Evolutionary conservation across 2,888 invertebrate genomes (phyloP), one percentile per base, ranked within the genome.

Genomic region (Lithophane socia): DNA sequence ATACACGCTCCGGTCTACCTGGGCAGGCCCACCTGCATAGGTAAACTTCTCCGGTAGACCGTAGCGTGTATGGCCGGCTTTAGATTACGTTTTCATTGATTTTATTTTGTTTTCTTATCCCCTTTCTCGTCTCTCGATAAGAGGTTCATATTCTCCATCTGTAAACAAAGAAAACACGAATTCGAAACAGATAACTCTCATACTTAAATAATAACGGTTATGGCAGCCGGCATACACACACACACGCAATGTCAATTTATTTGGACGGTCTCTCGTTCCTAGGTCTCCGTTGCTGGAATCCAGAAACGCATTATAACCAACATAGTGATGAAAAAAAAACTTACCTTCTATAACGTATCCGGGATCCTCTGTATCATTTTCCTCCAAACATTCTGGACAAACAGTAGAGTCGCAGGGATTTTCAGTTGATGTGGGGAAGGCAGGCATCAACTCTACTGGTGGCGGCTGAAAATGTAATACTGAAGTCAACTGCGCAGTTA

Each of bases 341-440:
- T 75, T 60, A 75, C 74, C 9, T 5, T 10, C 16, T 49, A 77
- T n/a, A 37, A 21, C 21, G 21, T 52, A 21, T 42, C 70, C 79
- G 0, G 2, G 0, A 1, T 92, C 92, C 63, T 92, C 93, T 2
- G 93, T 90, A 52, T 13, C 52, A 21, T 87, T 89, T 44, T 94
- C 95, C 81, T 94, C 96, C 64, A 95, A 69, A 88, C 96, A 96
- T 77, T 95, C 95, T 9, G 93, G 92, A 84, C 96, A 96, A 29
- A 93, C 73, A 21, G 96, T 96, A 4, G 94, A 94, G 4, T 96
- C 96, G 77, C 96, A 96, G 5, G 96, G 96, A 81, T 96, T 94
- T 52, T 88, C 87, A 2, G 94, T 92, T n/a, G 95, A 88, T 0
- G 94, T 94, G 3, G 96, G 96, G 89, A 96, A 95, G 2, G 90